Base-by-base conservation (phyloP, 2,797 vertebrate genomes). In the Novumbra hubbsi region DNA sequence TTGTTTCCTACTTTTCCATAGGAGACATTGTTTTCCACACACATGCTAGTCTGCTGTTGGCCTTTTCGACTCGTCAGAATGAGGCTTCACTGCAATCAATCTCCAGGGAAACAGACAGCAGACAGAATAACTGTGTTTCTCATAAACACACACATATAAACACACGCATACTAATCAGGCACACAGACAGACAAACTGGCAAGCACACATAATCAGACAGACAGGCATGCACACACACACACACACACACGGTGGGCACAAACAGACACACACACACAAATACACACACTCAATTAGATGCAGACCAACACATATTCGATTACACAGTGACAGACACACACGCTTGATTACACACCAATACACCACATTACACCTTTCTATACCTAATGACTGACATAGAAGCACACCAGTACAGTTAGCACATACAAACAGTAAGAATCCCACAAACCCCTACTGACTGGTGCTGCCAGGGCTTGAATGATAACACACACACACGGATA, bases 101-200 rank as follows among this genome's bases (percentile, higher is more conserved):
- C 90, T 92, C 90, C 90, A 89, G 88, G 87, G 90, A 91, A 91
- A 90, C 88, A 87, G 86, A 84, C 76, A 82, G 74, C 70, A 87
- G 88, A 85, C 81, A 82, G 83, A 87, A 78, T 76, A 85, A 75
- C 32, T 73, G 86, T 84, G 85, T 87, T 87, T 84, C 84, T 87
- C 78, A 83, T 70, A 75, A 81, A 83, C 66, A 48, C 76, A 75
- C 80, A 72, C 68, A 67, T 73, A 75, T 71, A 79, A 73, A 78
- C 83, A 81, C 80, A 81, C 78, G 67, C 82, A 7, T 45, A 14
- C 41, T 45, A 45, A 45, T 45, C 41, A 45, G 41, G 14, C 41
- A 45, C 41, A 45, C 41, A 45, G 9, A 45, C 41, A 45, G 14
- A 45, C 34, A 5, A 7, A 38, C 34, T 5, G 34, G 8, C n/a